These are phyloP conservation scores for Rhagologus leucostigma DNA, from an alignment of 2,113 vertebrate genomes.

Conservation along the genomic window DNA sequence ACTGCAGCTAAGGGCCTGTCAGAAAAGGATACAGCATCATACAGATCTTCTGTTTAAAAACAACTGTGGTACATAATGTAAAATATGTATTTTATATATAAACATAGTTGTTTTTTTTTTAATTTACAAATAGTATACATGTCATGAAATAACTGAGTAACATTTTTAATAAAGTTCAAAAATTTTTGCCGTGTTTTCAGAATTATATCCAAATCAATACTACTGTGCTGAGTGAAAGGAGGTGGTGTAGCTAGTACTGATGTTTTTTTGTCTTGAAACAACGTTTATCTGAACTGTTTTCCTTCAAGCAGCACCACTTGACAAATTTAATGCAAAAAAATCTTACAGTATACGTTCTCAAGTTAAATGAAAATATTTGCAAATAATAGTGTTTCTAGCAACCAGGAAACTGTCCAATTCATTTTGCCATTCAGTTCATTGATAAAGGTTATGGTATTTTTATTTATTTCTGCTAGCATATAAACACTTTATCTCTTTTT, in stretches of 20 bases:
- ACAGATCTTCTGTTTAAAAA: not conserved
- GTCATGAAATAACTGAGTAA: not conserved
- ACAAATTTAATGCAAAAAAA: not conserved
- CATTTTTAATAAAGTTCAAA: not conserved
- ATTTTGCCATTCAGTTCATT: not conserved
- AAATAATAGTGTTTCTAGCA: not conserved
- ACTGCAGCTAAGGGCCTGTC: not conserved
- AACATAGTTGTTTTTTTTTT: not conserved
- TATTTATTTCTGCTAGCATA: not conserved
- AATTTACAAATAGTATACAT: not conserved
- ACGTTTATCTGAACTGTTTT: not conserved
- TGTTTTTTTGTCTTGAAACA: not conserved
- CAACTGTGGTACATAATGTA: not conserved
- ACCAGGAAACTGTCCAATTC: not conserved
- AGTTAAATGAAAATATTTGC: constrained; percentile 27
- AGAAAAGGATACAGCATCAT: not conserved
- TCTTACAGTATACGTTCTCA: not conserved
- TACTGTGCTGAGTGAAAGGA: not conserved
- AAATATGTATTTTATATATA: not conserved
- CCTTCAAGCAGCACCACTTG: not conserved
- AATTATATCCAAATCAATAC: not conserved
- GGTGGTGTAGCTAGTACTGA: not conserved
- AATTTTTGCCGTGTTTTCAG: not conserved
- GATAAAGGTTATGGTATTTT: not conserved
- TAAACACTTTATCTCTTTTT: not conserved